Evolutionary conservation across 2,888 invertebrate species (phyloP).

Genomic region (Embidobia sp.): DNA sequence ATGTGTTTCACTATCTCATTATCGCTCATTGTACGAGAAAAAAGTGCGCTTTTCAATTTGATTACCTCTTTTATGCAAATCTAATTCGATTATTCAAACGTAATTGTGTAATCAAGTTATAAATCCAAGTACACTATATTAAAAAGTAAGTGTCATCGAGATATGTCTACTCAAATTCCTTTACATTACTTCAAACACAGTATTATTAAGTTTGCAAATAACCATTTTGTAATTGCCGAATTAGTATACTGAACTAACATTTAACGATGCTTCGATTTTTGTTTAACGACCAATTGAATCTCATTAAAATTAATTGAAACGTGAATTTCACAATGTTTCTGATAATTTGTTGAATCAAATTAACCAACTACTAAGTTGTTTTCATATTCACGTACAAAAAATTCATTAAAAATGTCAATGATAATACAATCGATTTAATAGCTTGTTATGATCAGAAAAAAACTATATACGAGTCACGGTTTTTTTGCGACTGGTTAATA

Average conservation of each 20-base stretch:
- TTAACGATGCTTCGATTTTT: background rate
- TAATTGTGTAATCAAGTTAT: constrained; percentile 24
- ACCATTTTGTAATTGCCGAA: background rate
- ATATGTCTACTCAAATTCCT: background rate
- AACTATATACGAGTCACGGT: too few species aligned
- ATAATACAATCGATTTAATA: constrained; percentile 43
- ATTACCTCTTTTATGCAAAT: constrained; percentile 10
- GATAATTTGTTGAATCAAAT: constrained; percentile 15
- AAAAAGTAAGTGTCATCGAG: constrained; percentile 22
- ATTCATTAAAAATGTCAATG: constrained; percentile 26
- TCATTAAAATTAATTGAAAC: constrained; percentile 30
- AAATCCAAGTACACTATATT: constrained; percentile 1
- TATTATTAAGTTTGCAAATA: background rate
- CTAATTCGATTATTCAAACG: constrained; percentile 19
- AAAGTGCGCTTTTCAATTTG: constrained; percentile 36
- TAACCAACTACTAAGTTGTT: constrained; percentile 21
- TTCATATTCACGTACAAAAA: constrained; percentile 33
- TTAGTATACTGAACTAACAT: background rate
- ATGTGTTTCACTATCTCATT: too few species aligned
- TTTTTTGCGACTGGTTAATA: constrained; percentile 17
- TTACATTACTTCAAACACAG: background rate
- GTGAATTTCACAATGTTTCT: constrained; percentile 49
- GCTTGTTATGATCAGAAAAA: constrained; percentile 34
- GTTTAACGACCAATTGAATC: constrained; percentile 24
- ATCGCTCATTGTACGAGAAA: too few species aligned